Evolutionary conservation across 2,113 vertebrate species (phyloP), one percentile per base, ranked within the genome.

Genomic region (Taxidea taxus): DNA sequence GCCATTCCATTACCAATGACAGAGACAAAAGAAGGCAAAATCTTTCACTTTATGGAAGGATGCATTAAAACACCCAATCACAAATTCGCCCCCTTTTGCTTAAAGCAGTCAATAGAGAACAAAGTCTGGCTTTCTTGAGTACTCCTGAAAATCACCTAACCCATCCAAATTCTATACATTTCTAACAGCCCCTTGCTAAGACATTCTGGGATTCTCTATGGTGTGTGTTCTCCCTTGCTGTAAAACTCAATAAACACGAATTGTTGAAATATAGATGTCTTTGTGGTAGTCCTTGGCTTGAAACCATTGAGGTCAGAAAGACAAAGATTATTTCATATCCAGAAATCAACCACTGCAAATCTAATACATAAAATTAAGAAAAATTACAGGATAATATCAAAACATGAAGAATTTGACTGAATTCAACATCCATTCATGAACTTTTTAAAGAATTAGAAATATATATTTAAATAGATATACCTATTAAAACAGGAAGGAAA

Each of bases 391-490:
- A 91, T 88, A 54, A 42, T 64, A 16, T 94, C 62, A 94, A 37
- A 72, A 94, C 0, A 34, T 18, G 62, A 62, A 62, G 56, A 86
- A 31, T 60, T 87, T 86, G 3, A 70, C 49, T 10, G 47, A 77
- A 74, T 37, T 16, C 15, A 90, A 58, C 8, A 78, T 39, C 34
- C 11, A 16, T n/a, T 90, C n/a, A 31, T 77, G 18, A 34, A 12
- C 91, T 74, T 91, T 16, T 83, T 29, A 94, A 90, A 90, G 12
- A 44, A 6, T 82, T 91, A 56, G 10, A 68, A 47, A 96, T 29
- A 64, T 83, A 37, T 25, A 68, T 68, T 51, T 62, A 93, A 23
- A 82, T 90, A 86, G 1, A 31, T 7, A 29, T 87, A 78, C 15
- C 85, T 78, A 58, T 37, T 54, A 60, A 44, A 80, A 23, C 20